Evolutionary conservation across 2,113 vertebrate genomes (phyloP), one percentile per base, ranked within the genome.

Genomic region (Percopsis transmontana): DNA sequence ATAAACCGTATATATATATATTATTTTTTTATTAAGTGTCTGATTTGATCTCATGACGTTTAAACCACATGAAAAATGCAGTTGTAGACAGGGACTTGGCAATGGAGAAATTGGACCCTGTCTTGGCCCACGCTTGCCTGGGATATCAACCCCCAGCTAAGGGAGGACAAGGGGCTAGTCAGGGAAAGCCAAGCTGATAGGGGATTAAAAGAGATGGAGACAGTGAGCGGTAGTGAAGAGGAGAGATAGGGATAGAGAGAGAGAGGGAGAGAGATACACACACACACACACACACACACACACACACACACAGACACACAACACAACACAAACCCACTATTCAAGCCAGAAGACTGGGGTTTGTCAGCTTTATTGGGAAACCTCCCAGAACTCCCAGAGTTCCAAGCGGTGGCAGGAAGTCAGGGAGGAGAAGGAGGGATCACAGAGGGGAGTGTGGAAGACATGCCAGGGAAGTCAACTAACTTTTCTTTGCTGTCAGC

Each of bases 401-500:
- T 85, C 59, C 67, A 54, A 74, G 75, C 21, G 24, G 50, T 12
- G 60, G 70, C 20, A 50, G 51, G 59, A 76, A 72, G 74, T 71
- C 74, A 67, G 66, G 64, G 58, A 68, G 27, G 56, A 68, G 66
- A 52, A 7, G 61, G 38, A 11, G 7, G 48, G 59, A 80, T 86
- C 80, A 80, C 70, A 81, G 79, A 53, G 61, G 72, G 19, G 14
- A 21, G 8, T 23, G 12, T 19, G 51, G 20, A 21, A 5, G 67
- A 70, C 12, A 24, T 13, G 51, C 84, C 81, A 82, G 62, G 23
- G 66, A 77, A 68, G 62, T 53, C 9, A 81, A 77, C 71, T 71
- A 87, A 88, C 76, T 88, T 90, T 82, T 84, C 63, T 75, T 60
- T 47, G 41, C 58, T 20, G 62, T 90, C 84, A 89, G 89, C 85